Evolutionary conservation across 2,888 invertebrate species (phyloP).

Genomic region (Cantharis nigra): DNA sequence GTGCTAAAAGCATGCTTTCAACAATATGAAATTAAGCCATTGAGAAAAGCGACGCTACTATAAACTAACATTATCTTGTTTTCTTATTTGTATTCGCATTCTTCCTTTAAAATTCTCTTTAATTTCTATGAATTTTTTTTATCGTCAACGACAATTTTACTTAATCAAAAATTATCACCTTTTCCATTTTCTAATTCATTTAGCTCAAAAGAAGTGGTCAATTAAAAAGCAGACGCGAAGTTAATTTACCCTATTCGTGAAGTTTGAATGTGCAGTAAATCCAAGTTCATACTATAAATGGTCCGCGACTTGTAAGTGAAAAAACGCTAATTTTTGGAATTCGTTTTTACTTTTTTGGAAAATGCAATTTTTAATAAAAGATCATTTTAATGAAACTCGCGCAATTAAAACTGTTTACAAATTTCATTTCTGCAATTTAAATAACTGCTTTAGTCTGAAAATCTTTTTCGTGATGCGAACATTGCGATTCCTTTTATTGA

Average conservation of each 20-base stretch:
- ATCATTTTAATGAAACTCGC: not conserved
- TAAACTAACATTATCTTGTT: slow-evolving; percentile 24
- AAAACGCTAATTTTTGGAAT: not conserved
- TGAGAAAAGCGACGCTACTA: slow-evolving; percentile 5
- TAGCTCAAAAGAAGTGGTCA: slow-evolving; percentile 23
- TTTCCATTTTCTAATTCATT: slow-evolving; percentile 28
- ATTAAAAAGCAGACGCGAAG: slow-evolving; percentile 27
- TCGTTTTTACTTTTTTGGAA: not conserved
- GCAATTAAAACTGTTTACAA: not conserved
- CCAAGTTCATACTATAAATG: slow-evolving; percentile 22
- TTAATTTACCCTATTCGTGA: slow-evolving; percentile 21
- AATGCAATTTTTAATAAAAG: not conserved
- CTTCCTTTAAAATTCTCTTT: slow-evolving; percentile 5
- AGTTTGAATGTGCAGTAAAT: slow-evolving; percentile 24
- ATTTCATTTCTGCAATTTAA: not conserved
- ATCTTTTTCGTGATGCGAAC: too few species aligned
- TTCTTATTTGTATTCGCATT: slow-evolving; percentile 23
- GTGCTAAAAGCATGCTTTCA: slow-evolving; percentile 12
- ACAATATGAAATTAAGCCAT: slow-evolving; percentile 21
- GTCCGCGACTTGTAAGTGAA: not conserved
- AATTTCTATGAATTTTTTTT: slow-evolving; percentile 7
- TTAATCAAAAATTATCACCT: slow-evolving; percentile 26
- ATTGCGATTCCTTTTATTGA: too few species aligned
- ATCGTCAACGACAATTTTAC: slow-evolving; percentile 11
- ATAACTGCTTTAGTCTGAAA: not conserved